Conservation (phyloP, 1,140 invertebrate genomes). For the Reticulitermes speratus region DNA sequence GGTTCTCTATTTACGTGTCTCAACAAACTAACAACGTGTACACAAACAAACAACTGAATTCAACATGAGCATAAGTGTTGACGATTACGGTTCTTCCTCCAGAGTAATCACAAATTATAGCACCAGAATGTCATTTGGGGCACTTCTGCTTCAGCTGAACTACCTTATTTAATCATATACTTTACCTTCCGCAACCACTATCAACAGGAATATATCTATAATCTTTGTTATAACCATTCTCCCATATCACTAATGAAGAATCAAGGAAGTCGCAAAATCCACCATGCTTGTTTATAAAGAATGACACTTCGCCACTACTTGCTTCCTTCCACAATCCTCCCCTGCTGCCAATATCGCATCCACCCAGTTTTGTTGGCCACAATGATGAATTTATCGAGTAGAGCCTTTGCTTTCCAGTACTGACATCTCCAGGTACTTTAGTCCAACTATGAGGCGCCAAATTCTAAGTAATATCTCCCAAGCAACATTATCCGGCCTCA, state of each 20-base stretch:
- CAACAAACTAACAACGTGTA: no score
- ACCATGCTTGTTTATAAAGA: constrained; percentile 9
- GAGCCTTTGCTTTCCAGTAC: background rate
- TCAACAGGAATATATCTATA: constrained; percentile 24
- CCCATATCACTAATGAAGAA: constrained; percentile 25
- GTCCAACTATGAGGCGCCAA: background rate
- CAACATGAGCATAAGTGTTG: no score
- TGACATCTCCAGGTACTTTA: background rate
- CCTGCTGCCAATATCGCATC: background rate
- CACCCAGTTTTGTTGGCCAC: constrained; percentile 25
- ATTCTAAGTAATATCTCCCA: background rate
- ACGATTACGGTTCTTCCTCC: background rate
- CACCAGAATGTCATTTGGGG: background rate
- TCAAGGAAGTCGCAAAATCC: background rate
- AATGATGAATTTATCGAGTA: constrained; percentile 18
- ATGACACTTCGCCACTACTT: background rate
- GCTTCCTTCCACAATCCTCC: background rate
- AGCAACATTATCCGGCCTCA: no score
- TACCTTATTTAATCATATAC: background rate
- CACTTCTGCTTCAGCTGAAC: background rate
- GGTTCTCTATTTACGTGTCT: no score
- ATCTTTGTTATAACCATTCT: constrained; percentile 31
- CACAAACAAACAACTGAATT: no score
- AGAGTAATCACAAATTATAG: background rate
- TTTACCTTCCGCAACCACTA: constrained; percentile 26